Conservation (phyloP, 2,888 invertebrate genomes). For the Cryptus armator region DNA sequence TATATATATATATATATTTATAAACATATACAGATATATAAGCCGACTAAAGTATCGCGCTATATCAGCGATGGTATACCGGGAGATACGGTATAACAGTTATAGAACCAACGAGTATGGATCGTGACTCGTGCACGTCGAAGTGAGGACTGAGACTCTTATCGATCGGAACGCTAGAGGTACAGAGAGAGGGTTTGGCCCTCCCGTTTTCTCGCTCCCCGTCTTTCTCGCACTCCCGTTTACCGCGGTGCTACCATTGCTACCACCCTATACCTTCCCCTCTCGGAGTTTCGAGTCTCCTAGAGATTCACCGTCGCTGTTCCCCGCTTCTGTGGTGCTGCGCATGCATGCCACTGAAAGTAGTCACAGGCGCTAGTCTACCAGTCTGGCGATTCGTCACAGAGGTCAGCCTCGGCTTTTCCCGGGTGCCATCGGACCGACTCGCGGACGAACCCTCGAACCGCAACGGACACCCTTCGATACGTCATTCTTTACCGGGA, state of each 20-base stretch:
- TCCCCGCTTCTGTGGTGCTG: constrained; percentile 13
- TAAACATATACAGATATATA: not conserved
- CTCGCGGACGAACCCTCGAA: not conserved
- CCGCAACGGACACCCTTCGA: not conserved
- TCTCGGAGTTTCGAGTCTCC: not conserved
- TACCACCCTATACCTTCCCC: constrained; percentile 1
- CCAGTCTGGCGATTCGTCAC: not conserved
- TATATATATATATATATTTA: not conserved
- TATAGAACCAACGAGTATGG: constrained; percentile 46
- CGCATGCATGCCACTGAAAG: constrained; percentile 39
- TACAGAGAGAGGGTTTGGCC: constrained; percentile 73
- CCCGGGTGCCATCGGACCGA: not conserved
- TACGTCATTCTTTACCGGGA: not conserved
- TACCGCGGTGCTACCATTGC: not conserved
- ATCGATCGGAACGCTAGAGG: constrained; percentile 80
- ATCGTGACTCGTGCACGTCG: constrained; percentile 85
- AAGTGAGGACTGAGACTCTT: constrained; percentile 87
- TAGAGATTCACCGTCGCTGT: constrained; percentile 13
- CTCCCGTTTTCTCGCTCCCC: constrained; percentile 75
- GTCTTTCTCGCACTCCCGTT: constrained; percentile 58
- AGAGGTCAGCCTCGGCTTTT: constrained; percentile 6
- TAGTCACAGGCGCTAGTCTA: not conserved
- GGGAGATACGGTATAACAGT: constrained; percentile 2
- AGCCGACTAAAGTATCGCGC: not conserved
- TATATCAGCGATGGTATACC: not conserved